These are phyloP conservation scores for Mystacides longicornis DNA, from an alignment of 2,888 invertebrate genomes.

Conservation along the genomic window DNA sequence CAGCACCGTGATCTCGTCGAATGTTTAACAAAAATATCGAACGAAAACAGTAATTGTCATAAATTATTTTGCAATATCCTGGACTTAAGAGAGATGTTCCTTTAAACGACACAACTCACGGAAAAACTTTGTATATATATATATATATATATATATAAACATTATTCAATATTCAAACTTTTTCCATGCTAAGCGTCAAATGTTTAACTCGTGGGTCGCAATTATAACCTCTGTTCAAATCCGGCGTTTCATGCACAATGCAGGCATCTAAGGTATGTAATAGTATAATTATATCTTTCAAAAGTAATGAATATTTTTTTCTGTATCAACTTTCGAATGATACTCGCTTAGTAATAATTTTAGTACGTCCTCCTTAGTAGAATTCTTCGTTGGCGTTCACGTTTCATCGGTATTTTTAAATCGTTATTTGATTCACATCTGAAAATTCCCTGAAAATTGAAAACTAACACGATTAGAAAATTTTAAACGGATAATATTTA, in stretches of 20 bases:
- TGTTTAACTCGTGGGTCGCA: too few species aligned
- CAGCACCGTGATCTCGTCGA: too few species aligned
- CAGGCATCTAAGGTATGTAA: not conserved
- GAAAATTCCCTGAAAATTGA: not conserved
- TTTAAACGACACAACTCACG: too few species aligned
- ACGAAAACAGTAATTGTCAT: too few species aligned
- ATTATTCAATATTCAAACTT: too few species aligned
- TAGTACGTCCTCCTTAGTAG: not conserved
- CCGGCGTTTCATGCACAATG: not conserved
- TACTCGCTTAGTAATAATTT: not conserved
- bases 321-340: not conserved
- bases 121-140: too few species aligned
- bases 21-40: too few species aligned
- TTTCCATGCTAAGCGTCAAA: too few species aligned
- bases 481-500: not conserved
- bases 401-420: not conserved
- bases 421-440: not conserved
- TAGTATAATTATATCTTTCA: not conserved
- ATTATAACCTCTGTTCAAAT: too few species aligned
- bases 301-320: not conserved
- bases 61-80: too few species aligned
- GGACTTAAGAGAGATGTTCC: too few species aligned
- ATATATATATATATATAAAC: too few species aligned
- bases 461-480: not conserved
- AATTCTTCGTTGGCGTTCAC: not conserved